Conservation (phyloP, 2,888 invertebrate species). For the Trachelus tabidus region DNA sequence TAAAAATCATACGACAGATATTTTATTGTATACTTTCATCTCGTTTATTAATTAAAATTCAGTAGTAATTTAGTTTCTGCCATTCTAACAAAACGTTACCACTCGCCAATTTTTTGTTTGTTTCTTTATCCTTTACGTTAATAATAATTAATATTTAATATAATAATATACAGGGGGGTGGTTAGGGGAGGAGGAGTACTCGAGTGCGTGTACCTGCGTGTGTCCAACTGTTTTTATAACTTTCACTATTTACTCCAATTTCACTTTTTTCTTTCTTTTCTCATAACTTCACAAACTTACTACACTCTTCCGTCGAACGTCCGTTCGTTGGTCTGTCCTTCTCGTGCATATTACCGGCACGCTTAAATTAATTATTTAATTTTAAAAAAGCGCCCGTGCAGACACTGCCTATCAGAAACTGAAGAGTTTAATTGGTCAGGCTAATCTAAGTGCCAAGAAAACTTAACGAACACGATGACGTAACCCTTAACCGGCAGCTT, state of each 20-base stretch:
- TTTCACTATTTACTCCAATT: no score
- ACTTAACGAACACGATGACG: not conserved
- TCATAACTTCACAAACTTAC: no score
- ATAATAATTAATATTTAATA: slow-evolving; percentile 63
- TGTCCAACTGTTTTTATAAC: not conserved
- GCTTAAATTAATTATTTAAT: no score
- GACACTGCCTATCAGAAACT: slow-evolving; percentile 18
- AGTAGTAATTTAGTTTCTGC: slow-evolving; percentile 65
- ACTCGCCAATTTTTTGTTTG: slow-evolving; percentile 50
- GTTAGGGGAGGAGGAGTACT: slow-evolving; percentile 28
- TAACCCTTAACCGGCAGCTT: not conserved
- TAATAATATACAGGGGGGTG: slow-evolving; percentile 60
- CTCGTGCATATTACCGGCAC: no score
- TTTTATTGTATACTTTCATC: slow-evolving; percentile 64
- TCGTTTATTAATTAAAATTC: slow-evolving; percentile 67
- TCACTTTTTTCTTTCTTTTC: not conserved
- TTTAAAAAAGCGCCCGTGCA: no score
- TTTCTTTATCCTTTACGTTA: slow-evolving; percentile 49
- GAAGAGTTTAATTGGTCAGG: slow-evolving; percentile 26
- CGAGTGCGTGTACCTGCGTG: not conserved
- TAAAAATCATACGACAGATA: no score
- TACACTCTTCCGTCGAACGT: no score
- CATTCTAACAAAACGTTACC: slow-evolving; percentile 65
- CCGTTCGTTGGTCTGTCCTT: no score
- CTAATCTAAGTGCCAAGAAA: slow-evolving; percentile 8